Base-by-base conservation (phyloP, 2,113 vertebrate species). In the Sebastes schlegelii region DNA sequence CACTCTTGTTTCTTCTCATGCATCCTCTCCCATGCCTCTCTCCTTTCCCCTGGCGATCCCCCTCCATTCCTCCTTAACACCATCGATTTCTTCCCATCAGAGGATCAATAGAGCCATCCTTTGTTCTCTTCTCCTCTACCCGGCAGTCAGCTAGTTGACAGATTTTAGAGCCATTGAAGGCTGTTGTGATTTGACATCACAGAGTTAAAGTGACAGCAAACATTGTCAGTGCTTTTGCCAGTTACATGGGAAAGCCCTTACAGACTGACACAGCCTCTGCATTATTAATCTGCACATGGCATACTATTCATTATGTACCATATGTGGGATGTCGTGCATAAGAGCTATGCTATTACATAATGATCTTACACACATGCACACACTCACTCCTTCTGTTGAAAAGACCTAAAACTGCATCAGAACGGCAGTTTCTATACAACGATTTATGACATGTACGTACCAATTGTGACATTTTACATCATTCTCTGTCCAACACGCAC, bases 221-320 rank as follows among this genome's bases (percentile, higher is more conserved):
- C 42, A 69, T 19, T 63, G 40, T 48, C 57, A 19, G 4, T 11
- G 48, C 1, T 69, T 70, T 74, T 49, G n/a, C 49, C n/a, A 16
- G 77, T 83, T 81, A 78, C 64, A 74, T 11, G n/a, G 80, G 45
- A 84, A 90, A 91, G 52, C 79, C 55, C 74, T 86, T 19, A 76
- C 46, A 64, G 43, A 23, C 54, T 12, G 14, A 34, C 65, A 5
- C 8, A 0, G 21, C 42, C 46, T 34, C 61, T 90, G 75, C 58
- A 82, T 89, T 77, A 90, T 89, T 88, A 6, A 92, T 84, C n/a
- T 70, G 26, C 48, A 46, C 45, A 54, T 26, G 26, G 17, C 54
- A 55, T 6, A 9, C 8, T 8, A 74, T 82, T 76, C 60, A 73
- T 80, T 71, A 85, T 23, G 65, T 49, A 69, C 49, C 65, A 17